Conservation (phyloP, 2,113 vertebrate genomes). For the Cygnus buccinator region DNA sequence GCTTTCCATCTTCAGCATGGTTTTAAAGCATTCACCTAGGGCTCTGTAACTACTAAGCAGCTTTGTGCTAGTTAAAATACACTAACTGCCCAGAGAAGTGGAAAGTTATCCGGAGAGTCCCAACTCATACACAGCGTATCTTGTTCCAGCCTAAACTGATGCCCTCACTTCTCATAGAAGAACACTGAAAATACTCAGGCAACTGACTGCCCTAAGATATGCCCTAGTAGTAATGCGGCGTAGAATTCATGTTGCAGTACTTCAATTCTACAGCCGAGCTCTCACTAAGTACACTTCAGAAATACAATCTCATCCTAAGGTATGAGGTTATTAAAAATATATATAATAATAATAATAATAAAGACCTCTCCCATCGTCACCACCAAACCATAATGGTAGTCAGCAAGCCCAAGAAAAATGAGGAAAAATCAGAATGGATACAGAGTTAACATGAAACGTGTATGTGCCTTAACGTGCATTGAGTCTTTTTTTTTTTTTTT, state of each 20-base stretch:
- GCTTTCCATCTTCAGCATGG: not conserved
- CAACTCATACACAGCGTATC: not conserved
- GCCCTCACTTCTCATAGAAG: not conserved
- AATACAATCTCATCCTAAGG: not conserved
- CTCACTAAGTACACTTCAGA: not conserved
- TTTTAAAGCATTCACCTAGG: not conserved
- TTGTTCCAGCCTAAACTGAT: not conserved
- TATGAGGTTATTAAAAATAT: not conserved
- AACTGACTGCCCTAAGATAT: not conserved
- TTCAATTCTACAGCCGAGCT: not conserved
- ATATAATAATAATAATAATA: not conserved
- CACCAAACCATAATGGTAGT: not conserved
- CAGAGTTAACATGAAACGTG: fast-evolving
- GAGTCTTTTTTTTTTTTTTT: not conserved
- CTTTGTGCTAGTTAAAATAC: conserved; percentile 16
- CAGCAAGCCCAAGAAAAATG: not conserved
- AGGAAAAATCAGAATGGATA: not conserved
- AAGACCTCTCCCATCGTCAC: not conserved
- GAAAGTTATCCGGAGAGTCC: not conserved
- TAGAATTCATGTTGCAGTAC: not conserved
- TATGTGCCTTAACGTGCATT: fast-evolving
- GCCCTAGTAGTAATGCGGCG: not conserved
- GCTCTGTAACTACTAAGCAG: not conserved
- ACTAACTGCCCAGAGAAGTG: not conserved
- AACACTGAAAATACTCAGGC: conserved; percentile 3